These are phyloP conservation scores for Candoia aspera DNA, from an alignment of 2,113 vertebrate species.

Conservation along the genomic window DNA sequence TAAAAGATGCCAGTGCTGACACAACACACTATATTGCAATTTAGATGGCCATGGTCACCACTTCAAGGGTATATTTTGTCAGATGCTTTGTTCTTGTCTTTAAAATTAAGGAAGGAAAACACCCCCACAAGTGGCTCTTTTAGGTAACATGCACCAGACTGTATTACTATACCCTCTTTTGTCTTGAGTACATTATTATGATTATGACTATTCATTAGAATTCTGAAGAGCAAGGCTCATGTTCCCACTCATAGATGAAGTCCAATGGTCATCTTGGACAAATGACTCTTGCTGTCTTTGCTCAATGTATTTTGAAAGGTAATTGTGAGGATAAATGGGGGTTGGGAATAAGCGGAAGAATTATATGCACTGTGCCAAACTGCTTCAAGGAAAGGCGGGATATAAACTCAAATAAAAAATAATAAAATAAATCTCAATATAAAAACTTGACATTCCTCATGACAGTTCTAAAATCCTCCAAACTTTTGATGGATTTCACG, in stretches of 20 bases:
- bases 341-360: neutral
- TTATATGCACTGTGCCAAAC: neutral
- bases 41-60: neutral
- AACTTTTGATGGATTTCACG: neutral
- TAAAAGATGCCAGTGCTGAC: conserved; percentile 17
- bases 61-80: conserved; percentile 32
- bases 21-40: conserved; percentile 1
- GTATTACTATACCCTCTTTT: neutral
- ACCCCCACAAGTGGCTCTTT: rapidly evolving
- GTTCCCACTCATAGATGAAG: neutral
- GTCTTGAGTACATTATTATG: neutral
- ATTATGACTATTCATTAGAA: neutral
- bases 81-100: neutral
- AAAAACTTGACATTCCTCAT: neutral
- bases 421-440: neutral
- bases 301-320: neutral
- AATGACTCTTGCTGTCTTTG: neutral
- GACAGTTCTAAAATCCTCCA: neutral
- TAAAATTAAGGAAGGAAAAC: conserved; percentile 15
- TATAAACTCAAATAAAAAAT: neutral
- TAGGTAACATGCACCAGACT: conserved; percentile 14
- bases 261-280: too few species aligned
- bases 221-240: neutral
- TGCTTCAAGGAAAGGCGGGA: neutral
- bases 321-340: neutral